phyloP scores from a whole-genome alignment of 1,140 invertebrate species.

The Delia radicum region DNA sequence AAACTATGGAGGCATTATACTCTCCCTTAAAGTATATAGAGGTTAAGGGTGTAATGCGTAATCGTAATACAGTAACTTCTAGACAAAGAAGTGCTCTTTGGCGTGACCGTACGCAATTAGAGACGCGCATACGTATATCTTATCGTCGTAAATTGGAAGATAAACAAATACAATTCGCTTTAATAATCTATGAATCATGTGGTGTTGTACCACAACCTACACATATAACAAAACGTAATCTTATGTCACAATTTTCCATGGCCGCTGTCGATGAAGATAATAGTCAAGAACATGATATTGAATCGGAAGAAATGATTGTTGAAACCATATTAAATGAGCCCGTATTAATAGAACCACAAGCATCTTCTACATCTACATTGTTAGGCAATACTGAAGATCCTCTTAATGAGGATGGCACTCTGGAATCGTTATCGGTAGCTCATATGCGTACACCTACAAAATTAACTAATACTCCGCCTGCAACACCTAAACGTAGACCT shows the following conservation, averaged over 20 bases:
- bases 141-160: conserved; percentile 25
- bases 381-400: not conserved
- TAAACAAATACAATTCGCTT: conserved; percentile 25
- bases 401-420: not conserved
- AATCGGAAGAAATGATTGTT: not conserved
- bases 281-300: not conserved
- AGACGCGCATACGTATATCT: conserved; percentile 24
- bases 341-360: not conserved
- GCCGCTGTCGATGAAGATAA: not conserved
- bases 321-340: not conserved
- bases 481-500: conserved; percentile 27
- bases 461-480: conserved; percentile 24
- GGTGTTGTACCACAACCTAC: not conserved
- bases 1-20: conserved; percentile 10
- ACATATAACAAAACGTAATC: conserved; percentile 11
- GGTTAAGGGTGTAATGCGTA: conserved; percentile 6
- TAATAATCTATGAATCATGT: conserved; percentile 27
- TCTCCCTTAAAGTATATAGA: conserved; percentile 20
- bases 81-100: not conserved
- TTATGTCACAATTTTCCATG: conserved; percentile 22
- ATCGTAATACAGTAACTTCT: not conserved
- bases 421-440: not conserved
- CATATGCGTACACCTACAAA: conserved; percentile 25
- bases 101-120: conserved; percentile 23
- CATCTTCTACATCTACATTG: not conserved